A percentile compares a stretch with the other conserved stretches of the same genome.
Conservation (phyloP, 2,113 vertebrate species). For the Pygoscelis adeliae region DNA sequence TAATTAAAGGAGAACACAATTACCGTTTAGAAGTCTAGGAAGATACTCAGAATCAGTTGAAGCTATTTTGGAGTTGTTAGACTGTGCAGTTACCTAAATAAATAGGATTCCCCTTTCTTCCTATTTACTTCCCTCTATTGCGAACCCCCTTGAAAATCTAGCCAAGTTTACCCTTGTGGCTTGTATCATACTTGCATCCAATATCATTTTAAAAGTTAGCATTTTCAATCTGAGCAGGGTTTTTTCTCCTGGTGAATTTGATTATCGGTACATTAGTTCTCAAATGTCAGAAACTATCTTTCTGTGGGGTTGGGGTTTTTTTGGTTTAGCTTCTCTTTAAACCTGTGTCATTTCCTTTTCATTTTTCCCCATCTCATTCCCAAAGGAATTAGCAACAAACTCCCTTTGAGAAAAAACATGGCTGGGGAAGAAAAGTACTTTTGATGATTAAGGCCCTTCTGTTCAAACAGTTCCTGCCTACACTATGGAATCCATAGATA, state of each 20-base stretch:
- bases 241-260: neutral
- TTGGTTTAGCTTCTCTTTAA: neutral
- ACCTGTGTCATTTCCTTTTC: conserved; percentile 40
- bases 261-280: neutral
- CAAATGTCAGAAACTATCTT: neutral
- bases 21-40: conserved; percentile 35
- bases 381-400: conserved; percentile 46
- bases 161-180: neutral
- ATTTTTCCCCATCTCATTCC: neutral
- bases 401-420: conserved; percentile 50
- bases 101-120: neutral
- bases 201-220: neutral
- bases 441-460: conserved; percentile 51
- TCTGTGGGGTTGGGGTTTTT: neutral
- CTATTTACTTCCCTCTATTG: conserved; percentile 10
- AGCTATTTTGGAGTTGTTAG: conserved; percentile 42
- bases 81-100: conserved; percentile 19
- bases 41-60: conserved; percentile 20
- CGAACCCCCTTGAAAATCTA: neutral
- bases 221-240: neutral
- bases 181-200: neutral
- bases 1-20: conserved; percentile 62
- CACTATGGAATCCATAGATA: conserved; percentile 57
- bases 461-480: conserved; percentile 52
- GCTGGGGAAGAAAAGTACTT: conserved; percentile 49